These are phyloP conservation scores for Cardiocondyla obscurior DNA, from an alignment of 1,140 invertebrate genomes.

Conservation along the genomic window DNA sequence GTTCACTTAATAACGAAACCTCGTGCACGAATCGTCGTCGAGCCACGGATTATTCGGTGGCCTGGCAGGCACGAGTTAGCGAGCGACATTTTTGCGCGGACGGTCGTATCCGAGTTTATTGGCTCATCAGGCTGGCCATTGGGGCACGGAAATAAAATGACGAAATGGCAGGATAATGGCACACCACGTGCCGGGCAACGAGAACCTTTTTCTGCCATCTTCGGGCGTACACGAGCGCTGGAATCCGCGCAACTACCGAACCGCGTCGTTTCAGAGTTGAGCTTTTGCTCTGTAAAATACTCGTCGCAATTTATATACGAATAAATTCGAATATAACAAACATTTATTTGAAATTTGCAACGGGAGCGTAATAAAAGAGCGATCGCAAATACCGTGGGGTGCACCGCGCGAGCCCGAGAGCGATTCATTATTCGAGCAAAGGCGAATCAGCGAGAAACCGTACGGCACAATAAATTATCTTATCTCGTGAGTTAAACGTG, in stretches of 20 bases:
- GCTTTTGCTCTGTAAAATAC: neutral
- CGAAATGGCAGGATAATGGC: slow-evolving; percentile 71
- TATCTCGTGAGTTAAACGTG: slow-evolving; percentile 55
- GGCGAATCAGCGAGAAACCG: slow-evolving; percentile 10
- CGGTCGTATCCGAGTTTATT: slow-evolving; percentile 63
- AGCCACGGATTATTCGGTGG: slow-evolving; percentile 60
- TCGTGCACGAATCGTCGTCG: slow-evolving; percentile 37
- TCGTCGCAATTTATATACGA: neutral
- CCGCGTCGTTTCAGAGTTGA: neutral
- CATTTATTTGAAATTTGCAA: neutral
- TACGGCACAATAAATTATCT: slow-evolving; percentile 64
- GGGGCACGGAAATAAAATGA: slow-evolving; percentile 67
- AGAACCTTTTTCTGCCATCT: slow-evolving; percentile 64
- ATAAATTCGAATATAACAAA: slow-evolving; percentile 9
- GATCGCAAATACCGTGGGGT: neutral
- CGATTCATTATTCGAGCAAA: neutral
- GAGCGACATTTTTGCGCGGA: slow-evolving; percentile 64
- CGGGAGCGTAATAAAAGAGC: neutral
- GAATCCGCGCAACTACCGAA: slow-evolving; percentile 31
- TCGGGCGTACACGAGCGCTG: slow-evolving; percentile 18
- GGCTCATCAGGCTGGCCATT: slow-evolving; percentile 64
- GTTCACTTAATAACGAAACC: slow-evolving; percentile 46
- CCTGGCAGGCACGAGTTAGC: slow-evolving; percentile 53
- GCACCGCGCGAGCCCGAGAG: neutral
- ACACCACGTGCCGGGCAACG: slow-evolving; percentile 62